Evolutionary conservation across 2,888 invertebrate species (phyloP), one percentile per base, ranked within the genome.

Genomic region (Ichneumon xanthorius): DNA sequence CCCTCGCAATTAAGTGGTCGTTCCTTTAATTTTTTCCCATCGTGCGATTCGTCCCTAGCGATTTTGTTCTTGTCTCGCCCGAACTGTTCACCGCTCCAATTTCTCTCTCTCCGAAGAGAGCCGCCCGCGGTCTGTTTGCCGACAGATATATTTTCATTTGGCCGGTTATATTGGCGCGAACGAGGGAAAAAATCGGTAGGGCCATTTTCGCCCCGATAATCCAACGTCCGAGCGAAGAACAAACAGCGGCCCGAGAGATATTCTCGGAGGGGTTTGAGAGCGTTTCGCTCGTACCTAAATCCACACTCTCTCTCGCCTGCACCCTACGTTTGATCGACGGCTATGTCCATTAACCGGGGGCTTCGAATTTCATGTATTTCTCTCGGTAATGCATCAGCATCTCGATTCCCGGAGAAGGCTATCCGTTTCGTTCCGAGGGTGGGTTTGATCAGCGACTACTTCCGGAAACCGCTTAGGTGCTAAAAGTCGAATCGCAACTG

Each of bases 91-190:
- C 22, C 37, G 53, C 48, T 63, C 68, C 40, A 11, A 14, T 14
- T 48, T 19, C 79, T 33, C 70, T 79, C 71, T 82, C 68, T 53
- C 30, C 65, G 50, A 68, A 67, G 5, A 65, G 70, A 19, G 50
- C 65, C 53, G 82, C 89, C 89, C 85, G 86, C 87, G 91, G 91
- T 84, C 53, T 93, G 92, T 93, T 93, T 93, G 91, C 91, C 86
- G 90, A 93, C 93, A 93, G 93, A 93, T 93, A 93, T 93, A 93
- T 93, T 93, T 93, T 93, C 93, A 93, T 93, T 93, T 93, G 93
- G 93, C 92, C 45, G 92, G 93, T 93, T 93, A 93, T 63, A 63
- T 63, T 93, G 93, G 92, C 91, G 91, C 91, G 90, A 91, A 90
- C 89, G 89, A 88, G 87, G 82, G 84, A 85, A 87, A 82, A 84